These are phyloP conservation scores for Loripinus fragilis DNA, from an alignment of 2,888 invertebrate species.

Conservation along the genomic window DNA sequence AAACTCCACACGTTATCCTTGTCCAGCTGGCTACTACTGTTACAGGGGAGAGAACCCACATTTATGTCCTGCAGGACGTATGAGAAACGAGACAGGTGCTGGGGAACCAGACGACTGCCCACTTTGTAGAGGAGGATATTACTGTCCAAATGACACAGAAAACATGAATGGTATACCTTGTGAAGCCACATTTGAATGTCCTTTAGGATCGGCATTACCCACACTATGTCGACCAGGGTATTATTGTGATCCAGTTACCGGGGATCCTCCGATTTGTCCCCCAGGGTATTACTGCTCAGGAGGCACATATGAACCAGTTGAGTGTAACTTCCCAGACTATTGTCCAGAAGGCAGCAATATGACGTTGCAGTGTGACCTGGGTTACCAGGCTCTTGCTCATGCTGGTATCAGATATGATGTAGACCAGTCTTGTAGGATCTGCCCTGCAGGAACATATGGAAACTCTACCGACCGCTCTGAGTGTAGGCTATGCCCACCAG, in stretches of 20 bases:
- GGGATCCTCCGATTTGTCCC: conserved; percentile 76
- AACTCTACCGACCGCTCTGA: conserved; percentile 72
- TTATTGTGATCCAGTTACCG: conserved; percentile 77
- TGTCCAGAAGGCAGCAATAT: conserved; percentile 79
- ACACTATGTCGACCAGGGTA: conserved; percentile 75
- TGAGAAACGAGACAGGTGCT: conserved; percentile 77
- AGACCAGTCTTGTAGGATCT: conserved; percentile 73
- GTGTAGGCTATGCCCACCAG: conserved; percentile 79
- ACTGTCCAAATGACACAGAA: conserved; percentile 77
- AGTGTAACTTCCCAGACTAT: conserved; percentile 76
- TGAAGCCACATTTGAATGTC: conserved; percentile 77
- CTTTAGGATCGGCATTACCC: conserved; percentile 74
- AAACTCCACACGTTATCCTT: conserved; percentile 72
- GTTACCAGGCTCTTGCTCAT: conserved; percentile 74
- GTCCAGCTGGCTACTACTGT: conserved; percentile 81
- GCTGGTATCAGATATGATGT: conserved; percentile 70
- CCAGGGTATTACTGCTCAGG: conserved; percentile 80
- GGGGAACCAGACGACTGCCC: conserved; percentile 71
- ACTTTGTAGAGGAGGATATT: conserved; percentile 75
- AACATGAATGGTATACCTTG: conserved; percentile 79
- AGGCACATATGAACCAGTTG: conserved; percentile 73
- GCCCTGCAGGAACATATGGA: conserved; percentile 80
- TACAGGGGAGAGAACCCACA: conserved; percentile 74
- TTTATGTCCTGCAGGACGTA: conserved; percentile 80
- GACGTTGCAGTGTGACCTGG: conserved; percentile 77